phyloP scores from a whole-genome alignment of 2,113 vertebrate species.

The Choloepus hoffmanni region DNA sequence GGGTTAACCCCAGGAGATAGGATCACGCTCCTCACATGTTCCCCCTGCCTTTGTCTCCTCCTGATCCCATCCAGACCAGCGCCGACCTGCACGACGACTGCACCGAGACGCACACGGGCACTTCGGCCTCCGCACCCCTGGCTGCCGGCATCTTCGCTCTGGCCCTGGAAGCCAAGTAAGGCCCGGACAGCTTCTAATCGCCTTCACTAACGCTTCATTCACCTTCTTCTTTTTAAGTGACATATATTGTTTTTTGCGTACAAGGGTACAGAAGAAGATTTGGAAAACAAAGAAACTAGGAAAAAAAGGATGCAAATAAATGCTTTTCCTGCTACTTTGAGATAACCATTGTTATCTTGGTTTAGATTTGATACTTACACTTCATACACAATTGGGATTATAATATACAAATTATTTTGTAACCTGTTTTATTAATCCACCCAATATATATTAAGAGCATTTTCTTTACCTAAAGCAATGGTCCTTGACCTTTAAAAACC shows the following conservation, averaged over 20 bases:
- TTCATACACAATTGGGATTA: not conserved
- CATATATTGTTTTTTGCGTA: not conserved
- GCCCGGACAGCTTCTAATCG: not conserved
- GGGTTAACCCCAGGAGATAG: not conserved
- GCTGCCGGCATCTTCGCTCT: constrained; percentile 98
- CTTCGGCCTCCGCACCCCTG: constrained; percentile 96
- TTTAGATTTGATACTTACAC: not conserved
- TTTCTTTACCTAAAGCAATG: not conserved
- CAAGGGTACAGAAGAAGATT: not conserved
- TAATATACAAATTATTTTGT: not conserved
- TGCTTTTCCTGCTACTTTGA: not conserved
- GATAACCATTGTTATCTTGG: not conserved
- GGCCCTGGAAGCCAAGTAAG: constrained; percentile 97
- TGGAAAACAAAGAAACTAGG: not conserved
- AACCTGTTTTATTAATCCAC: not conserved
- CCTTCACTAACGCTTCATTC: not conserved
- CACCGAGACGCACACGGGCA: constrained; percentile 97
- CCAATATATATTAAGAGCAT: not conserved
- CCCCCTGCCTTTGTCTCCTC: not conserved
- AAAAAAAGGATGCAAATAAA: not conserved
- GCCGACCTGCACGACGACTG: constrained; percentile 97
- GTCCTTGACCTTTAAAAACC: constrained; percentile 25
- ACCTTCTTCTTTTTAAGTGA: not conserved
- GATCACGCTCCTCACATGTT: not conserved
- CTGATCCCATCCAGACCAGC: constrained; percentile 89